Evolutionary conservation across 2,797 vertebrate species (phyloP), one percentile per base, ranked within the genome.

Genomic region (Sorex maritimensis): DNA sequence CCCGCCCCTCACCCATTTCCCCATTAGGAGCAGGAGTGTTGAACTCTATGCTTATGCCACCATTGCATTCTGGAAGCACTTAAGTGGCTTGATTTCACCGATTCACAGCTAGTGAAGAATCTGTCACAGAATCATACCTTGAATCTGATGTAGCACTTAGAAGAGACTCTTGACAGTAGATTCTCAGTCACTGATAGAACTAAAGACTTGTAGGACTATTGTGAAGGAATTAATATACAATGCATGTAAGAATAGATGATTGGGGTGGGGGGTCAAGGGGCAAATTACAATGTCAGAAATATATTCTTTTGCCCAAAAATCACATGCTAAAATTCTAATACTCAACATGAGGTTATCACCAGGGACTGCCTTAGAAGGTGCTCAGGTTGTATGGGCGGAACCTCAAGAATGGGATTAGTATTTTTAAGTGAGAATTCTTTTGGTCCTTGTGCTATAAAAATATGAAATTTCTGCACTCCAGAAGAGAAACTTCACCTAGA

Each of bases 241-340:
- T 65, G n/a, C 30, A 86, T 9, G 2, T 26, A 90, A 10, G 38
- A 69, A 6, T 6, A 38, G 10, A 30, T 63, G 3, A 86, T 84
- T 71, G 34, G 34, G 34, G 1, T 34, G 9, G 17, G 28, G 17
- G 8, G 30, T 2, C 13, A 17, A 11, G 4, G 19, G 24, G 5
- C 74, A 24, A 58, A 69, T 4, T 85, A 46, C 80, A 24, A 10
- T 61, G 68, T 69, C 21, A 81, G 90, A 69, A n/a, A 26, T 26
- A 46, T 49, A 58, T 52, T 21, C 11, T n/a, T 2, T 23, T 3
- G 30, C 8, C 11, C 9, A 28, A 90, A 90, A 81, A 17, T 65
- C 49, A 21, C 90, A 24, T 38, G 28, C 8, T 81, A 19, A 77
- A 86, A 81, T 71, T 61, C 71, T 74, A 90, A 68, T n/a, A n/a